Evolutionary conservation across 2,888 invertebrate species (phyloP), one percentile per base, ranked within the genome.

Genomic region (Teleogryllus oceanicus): DNA sequence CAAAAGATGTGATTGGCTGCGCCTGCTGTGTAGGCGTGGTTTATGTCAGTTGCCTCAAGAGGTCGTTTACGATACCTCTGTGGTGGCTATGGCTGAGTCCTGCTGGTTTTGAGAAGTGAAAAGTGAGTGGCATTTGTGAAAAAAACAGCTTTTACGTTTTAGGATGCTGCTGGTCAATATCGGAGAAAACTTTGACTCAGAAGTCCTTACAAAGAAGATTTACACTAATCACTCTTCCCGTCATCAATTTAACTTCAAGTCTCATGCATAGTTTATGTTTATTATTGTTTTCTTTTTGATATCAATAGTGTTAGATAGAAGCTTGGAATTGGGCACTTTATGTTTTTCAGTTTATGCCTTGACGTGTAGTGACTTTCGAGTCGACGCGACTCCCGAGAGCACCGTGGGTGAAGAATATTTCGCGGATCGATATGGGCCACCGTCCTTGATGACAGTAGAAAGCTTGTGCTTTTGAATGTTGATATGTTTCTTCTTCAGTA

Each of bases 1-100:
- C 18, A 16, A 16, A 62, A 62, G 62, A n/a, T 74, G 50, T 76
- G 51, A 80, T 81, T 81, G 81, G 81, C 49, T 74, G 8, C 12
- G 18, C 12, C 10, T 62, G 20, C 49, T 37, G 51, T 78, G 80
- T 80, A 75, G 81, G 81, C 80, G 81, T 81, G 81, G 81, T 81
- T 80, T 77, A 79, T 20, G 79, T 81, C 78, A 80, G 81, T 80
- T n/a, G 79, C 77, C 77, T 50, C 78, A 79, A 80, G 82, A 78
- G 81, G 77, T 80, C 78, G 78, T 79, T 78, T 79, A 74, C 21
- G 80, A 80, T 62, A 79, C 78, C 80, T 74, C 50, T 79, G 79
- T 77, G 50, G 74, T 37, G 37, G 20, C n/a, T 50, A 16, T 49
- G 77, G 49, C n/a, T 37, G 24, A 37, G 24, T 37, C 24, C 24